These are phyloP conservation scores for Leucozona laternaria DNA, from an alignment of 2,888 invertebrate species.

Conservation along the genomic window DNA sequence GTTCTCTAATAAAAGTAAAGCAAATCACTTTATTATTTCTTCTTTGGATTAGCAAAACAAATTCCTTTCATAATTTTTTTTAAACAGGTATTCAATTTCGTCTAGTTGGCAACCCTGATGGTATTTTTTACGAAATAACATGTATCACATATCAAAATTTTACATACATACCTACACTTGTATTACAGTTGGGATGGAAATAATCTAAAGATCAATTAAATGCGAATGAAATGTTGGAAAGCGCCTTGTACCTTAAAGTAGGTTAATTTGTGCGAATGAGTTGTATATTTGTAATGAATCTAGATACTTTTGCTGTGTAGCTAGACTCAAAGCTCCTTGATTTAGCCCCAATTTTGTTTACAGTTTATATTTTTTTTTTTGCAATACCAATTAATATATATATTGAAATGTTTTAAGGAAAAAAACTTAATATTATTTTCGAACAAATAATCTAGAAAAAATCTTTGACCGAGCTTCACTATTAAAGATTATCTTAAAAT, in stretches of 20 bases:
- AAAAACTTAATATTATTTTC: too few species aligned
- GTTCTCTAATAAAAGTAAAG: too few species aligned
- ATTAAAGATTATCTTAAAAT: too few species aligned
- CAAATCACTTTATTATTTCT: too few species aligned
- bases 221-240: conserved; percentile 48
- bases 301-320: conserved; percentile 5
- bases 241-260: conserved; percentile 64
- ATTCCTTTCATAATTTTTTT: too few species aligned
- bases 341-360: neutral
- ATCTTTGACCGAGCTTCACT: too few species aligned
- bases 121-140: neutral
- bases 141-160: conserved; percentile 8
- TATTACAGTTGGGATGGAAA: conserved; percentile 63
- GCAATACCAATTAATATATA: neutral
- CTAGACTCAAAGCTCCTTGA: neutral
- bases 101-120: conserved; percentile 14
- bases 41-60: too few species aligned
- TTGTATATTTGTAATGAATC: conserved; percentile 13
- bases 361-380: neutral
- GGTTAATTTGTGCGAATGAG: conserved; percentile 73
- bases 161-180: conserved; percentile 13
- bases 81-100: too few species aligned
- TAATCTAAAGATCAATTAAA: conserved; percentile 62
- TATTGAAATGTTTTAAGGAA: too few species aligned
- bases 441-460: too few species aligned